These are phyloP conservation scores for Dendrocopos noguchii DNA, from an alignment of 2,113 vertebrate genomes.

Conservation along the genomic window DNA sequence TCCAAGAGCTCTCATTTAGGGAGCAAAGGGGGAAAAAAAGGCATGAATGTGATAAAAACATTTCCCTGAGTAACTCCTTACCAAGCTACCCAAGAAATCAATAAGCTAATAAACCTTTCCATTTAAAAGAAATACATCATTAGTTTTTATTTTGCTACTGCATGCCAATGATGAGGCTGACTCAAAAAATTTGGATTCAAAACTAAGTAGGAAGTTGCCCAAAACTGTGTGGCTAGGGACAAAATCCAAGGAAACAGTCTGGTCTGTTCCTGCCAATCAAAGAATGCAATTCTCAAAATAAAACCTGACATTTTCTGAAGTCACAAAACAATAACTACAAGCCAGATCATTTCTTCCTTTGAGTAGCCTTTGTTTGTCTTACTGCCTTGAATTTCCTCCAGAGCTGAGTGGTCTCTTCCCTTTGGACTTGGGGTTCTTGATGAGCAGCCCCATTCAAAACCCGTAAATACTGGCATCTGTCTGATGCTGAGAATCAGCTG, in stretches of 20 bases:
- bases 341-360: not conserved
- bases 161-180: not conserved
- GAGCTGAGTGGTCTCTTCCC: not conserved
- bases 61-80: not conserved
- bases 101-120: not conserved
- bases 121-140: not conserved
- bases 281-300: slow-evolving; percentile 28
- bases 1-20: not conserved
- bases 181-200: slow-evolving; percentile 10
- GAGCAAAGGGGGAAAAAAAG: not conserved
- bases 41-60: not conserved
- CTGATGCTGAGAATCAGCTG: not conserved
- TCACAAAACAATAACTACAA: slow-evolving; percentile 16
- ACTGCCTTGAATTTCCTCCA: not conserved
- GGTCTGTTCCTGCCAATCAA: not conserved
- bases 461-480: not conserved
- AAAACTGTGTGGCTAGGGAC: not conserved
- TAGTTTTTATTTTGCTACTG: slow-evolving; percentile 4
- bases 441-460: not conserved
- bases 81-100: not conserved
- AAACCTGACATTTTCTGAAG: not conserved
- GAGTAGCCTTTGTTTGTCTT: not conserved
- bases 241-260: slow-evolving; percentile 28
- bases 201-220: not conserved
- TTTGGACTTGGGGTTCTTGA: not conserved